A percentile compares a stretch with the other conserved stretches of the same genome.
Evolutionary conservation across 53 echinoderm and acorn worm species (phyloP).

Genomic region (Glandiceps talaboti): DNA sequence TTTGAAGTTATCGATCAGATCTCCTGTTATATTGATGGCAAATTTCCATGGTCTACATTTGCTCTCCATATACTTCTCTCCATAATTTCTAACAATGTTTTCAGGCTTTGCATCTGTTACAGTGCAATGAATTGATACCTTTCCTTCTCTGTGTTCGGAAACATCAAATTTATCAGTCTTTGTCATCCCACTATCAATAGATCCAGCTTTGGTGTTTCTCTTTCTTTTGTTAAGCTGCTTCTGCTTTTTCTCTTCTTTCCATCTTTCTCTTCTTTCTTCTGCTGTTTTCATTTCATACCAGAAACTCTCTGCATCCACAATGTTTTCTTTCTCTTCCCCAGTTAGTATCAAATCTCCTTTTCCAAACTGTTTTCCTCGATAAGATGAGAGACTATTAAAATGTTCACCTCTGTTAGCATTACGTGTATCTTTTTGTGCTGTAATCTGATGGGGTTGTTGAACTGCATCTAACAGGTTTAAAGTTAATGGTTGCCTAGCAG

Average conservation of each 20-base stretch:
- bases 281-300: not conserved
- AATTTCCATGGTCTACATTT: constrained; percentile 28
- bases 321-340: not conserved
- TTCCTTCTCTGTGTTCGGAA: too few species aligned
- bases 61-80: constrained; percentile 27
- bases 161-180: too few species aligned
- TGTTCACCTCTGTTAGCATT: not conserved
- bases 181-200: too few species aligned
- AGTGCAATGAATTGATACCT: not conserved
- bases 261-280: not conserved
- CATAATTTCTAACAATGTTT: constrained; percentile 17
- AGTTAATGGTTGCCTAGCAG: not conserved
- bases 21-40: constrained; percentile 23
- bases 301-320: not conserved
- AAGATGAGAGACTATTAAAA: not conserved
- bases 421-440: not conserved
- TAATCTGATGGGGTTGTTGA: not conserved
- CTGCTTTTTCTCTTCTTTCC: not conserved
- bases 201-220: too few species aligned
- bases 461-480: not conserved
- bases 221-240: not conserved
- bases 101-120: not conserved
- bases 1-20: not conserved
- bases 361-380: not conserved
- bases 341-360: not conserved